Base-by-base conservation (phyloP, 1,140 invertebrate species). In the Megathymus violae region DNA sequence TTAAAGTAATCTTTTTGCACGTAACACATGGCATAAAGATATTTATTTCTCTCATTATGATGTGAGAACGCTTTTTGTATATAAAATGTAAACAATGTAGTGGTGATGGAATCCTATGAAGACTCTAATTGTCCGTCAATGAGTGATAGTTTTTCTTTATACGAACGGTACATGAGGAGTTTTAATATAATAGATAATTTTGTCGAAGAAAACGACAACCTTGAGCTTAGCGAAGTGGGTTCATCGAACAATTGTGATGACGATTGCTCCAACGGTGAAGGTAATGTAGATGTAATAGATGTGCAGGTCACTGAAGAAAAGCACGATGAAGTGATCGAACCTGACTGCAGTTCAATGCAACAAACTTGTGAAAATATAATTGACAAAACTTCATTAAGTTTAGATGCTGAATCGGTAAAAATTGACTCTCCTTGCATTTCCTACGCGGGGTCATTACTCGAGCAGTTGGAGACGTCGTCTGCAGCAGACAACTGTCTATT, bases 131-230 rank as follows among this genome's bases (percentile, higher is more conserved):
- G 84, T 71, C 77, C 71, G 66, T 87, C 85, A 27, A 67, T 87
- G 77, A 87, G 82, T 73, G 82, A 88, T 76, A 87, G 80, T 76
- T 85, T 90, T 69, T 88, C 84, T 64, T 71, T 90, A 34, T 90
- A 90, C 44, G 84, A 88, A 41, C 80, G 87, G 25, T 90, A 87
- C 71, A 80, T 90, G 80, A 77, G 80, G 78, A 90, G 85, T 78
- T 90, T 90, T 46, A 90, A 86, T 60, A 79, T 90, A 31, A 82
- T 82, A 41, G 76, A 83, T 61, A 78, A 72, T 44, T 75, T 85
- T 38, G 63, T 66, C 4, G 74, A 76, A 52, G 64, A 78, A 27
- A 77, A 76, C 40, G 71, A 78, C 36, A 69, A 71, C 41, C 59
- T 34, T 11, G 64, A 62, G 22, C 63, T 44, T 14, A 54, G 40